Conservation (phyloP, 2,888 invertebrate genomes). For the Ischnura elegans region DNA sequence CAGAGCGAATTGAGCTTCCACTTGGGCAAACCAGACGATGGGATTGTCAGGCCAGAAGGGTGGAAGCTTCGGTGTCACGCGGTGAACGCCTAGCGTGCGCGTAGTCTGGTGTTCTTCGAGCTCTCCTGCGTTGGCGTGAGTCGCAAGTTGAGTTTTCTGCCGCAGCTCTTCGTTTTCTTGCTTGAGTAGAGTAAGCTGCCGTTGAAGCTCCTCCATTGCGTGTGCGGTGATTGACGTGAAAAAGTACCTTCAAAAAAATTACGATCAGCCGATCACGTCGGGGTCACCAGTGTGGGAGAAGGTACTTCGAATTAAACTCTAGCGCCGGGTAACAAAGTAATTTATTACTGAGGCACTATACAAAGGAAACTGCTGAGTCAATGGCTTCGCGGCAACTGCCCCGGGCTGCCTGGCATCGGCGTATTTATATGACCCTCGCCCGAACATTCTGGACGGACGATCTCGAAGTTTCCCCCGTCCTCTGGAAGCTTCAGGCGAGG, state of each 20-base stretch:
- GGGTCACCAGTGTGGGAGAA: background rate
- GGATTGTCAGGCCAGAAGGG: too few relatives aligned
- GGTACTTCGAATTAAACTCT: background rate
- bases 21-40: too few relatives aligned
- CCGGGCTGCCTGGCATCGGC: too few relatives aligned
- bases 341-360: too few relatives aligned
- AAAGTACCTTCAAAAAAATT: background rate
- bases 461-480: too few relatives aligned
- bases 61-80: background rate
- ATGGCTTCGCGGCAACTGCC: too few relatives aligned
- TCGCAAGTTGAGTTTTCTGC: background rate
- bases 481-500: too few relatives aligned
- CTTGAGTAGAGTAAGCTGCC: slow-evolving; percentile 7
- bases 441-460: too few relatives aligned
- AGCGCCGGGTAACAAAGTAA: too few relatives aligned
- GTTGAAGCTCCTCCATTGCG: slow-evolving; percentile 2
- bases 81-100: background rate
- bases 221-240: background rate
- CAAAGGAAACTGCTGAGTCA: too few relatives aligned
- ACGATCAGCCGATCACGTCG: background rate
- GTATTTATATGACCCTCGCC: too few relatives aligned
- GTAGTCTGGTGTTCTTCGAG: background rate
- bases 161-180: background rate
- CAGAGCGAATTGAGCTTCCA: too few relatives aligned
- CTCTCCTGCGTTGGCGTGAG: background rate